Conservation (phyloP, 2,888 invertebrate species). For the Drosophila antonietae region DNA sequence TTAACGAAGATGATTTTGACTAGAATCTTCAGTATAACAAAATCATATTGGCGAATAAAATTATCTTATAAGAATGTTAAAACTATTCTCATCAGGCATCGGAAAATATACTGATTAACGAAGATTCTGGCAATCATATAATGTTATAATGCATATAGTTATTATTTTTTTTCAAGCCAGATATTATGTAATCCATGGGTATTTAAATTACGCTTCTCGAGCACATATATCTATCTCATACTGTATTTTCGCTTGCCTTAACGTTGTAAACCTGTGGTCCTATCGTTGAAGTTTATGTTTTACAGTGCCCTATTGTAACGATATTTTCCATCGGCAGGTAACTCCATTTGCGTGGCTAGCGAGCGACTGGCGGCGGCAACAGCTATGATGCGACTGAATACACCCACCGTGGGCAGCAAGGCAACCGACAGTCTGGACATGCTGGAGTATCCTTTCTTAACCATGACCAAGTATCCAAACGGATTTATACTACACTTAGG, state of each 20-base stretch:
- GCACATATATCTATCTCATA: slow-evolving; percentile 24
- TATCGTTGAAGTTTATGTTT: background rate
- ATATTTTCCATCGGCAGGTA: slow-evolving; percentile 86
- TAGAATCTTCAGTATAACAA: background rate
- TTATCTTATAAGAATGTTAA: background rate
- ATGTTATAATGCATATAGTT: background rate
- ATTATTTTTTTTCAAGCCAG: background rate
- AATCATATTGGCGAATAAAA: background rate
- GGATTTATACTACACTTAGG: slow-evolving; percentile 96
- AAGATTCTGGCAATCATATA: background rate
- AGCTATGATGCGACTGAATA: slow-evolving; percentile 86
- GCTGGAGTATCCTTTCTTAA: slow-evolving; percentile 98
- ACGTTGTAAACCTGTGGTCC: slow-evolving; percentile 48
- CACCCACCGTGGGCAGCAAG: slow-evolving; percentile 87
- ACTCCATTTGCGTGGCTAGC: slow-evolving; percentile 89
- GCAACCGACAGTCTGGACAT: slow-evolving; percentile 92
- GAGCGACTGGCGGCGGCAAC: slow-evolving; percentile 87
- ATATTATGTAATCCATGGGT: background rate
- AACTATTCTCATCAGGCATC: background rate
- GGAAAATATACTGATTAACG: background rate
- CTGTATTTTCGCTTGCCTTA: slow-evolving; percentile 29
- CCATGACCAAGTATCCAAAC: slow-evolving; percentile 94
- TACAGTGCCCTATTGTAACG: background rate
- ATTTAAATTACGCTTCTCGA: background rate
- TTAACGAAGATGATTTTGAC: background rate